These are phyloP conservation scores for Trematomus loennbergii DNA, from an alignment of 2,113 vertebrate species.

Conservation along the genomic window DNA sequence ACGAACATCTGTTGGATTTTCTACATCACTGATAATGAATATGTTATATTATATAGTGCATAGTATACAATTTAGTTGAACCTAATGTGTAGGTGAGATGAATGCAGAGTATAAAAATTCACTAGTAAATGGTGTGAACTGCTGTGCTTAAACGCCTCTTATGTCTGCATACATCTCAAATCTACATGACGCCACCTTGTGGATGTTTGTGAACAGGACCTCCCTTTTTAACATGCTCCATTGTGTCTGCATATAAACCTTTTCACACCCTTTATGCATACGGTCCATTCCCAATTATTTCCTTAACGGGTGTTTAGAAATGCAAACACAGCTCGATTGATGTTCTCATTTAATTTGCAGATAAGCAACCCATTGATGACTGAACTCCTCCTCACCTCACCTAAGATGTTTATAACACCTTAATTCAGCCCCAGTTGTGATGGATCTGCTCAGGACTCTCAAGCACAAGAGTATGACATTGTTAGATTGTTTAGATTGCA, in stretches of 20 bases:
- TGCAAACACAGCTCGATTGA: constrained; percentile 38
- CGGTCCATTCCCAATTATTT: background rate
- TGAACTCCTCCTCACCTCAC: background rate
- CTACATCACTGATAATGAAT: background rate
- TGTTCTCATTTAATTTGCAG: constrained; percentile 41
- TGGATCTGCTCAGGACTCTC: background rate
- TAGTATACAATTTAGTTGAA: background rate
- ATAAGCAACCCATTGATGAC: constrained; percentile 14
- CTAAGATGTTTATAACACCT: constrained; percentile 3
- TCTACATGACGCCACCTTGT: constrained; percentile 59
- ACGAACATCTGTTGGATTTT: background rate
- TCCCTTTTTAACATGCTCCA: background rate
- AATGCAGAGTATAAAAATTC: background rate
- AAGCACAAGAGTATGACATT: background rate
- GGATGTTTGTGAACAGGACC: constrained; percentile 17
- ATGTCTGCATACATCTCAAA: background rate
- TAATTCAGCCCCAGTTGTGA: constrained; percentile 23
- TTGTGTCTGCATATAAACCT: constrained; percentile 6
- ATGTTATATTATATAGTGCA: too few species aligned
- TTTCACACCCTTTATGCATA: constrained; percentile 6
- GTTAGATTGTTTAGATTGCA: background rate
- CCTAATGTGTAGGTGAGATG: too few species aligned
- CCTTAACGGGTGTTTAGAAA: constrained; percentile 24
- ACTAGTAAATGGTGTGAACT: background rate
- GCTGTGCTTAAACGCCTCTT: background rate